A percentile compares a stretch with the other conserved stretches of the same genome.
phyloP scores from a whole-genome alignment of 2,113 vertebrate species.

The Vulpes vulpes region DNA sequence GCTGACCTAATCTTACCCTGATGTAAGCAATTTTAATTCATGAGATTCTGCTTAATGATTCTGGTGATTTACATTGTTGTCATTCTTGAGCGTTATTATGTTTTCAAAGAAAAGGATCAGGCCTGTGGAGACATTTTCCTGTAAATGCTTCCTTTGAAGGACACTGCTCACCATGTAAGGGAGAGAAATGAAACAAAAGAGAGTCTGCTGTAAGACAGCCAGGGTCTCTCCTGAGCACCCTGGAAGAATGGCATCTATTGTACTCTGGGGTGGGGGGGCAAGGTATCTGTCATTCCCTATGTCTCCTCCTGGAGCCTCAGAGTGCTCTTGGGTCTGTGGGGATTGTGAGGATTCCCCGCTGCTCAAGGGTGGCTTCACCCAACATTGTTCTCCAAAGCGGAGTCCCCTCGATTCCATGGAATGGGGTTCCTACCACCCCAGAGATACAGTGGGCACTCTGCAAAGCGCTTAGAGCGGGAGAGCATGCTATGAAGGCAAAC shows the following conservation, averaged over 20 bases:
- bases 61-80: conserved; percentile 79
- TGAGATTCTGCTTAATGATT: conserved; percentile 70
- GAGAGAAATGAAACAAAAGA: conserved; percentile 32
- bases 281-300: neutral
- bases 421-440: neutral
- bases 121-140: conserved; percentile 54
- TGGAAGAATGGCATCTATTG: conserved; percentile 55
- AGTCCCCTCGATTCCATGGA: neutral
- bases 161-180: conserved; percentile 42
- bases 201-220: conserved; percentile 8
- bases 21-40: conserved; percentile 77
- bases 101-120: conserved; percentile 80
- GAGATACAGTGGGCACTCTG: neutral
- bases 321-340: neutral
- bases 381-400: neutral
- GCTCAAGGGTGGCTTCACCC: neutral
- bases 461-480: neutral
- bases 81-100: conserved; percentile 72
- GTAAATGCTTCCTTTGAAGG: conserved; percentile 80
- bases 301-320: neutral
- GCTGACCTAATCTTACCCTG: conserved; percentile 70
- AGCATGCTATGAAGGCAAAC: neutral
- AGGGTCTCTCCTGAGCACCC: neutral
- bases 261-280: accelerated
- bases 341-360: neutral